Evolutionary conservation across 2,113 vertebrate genomes (phyloP).

Genomic region (Sylvietta virens): DNA sequence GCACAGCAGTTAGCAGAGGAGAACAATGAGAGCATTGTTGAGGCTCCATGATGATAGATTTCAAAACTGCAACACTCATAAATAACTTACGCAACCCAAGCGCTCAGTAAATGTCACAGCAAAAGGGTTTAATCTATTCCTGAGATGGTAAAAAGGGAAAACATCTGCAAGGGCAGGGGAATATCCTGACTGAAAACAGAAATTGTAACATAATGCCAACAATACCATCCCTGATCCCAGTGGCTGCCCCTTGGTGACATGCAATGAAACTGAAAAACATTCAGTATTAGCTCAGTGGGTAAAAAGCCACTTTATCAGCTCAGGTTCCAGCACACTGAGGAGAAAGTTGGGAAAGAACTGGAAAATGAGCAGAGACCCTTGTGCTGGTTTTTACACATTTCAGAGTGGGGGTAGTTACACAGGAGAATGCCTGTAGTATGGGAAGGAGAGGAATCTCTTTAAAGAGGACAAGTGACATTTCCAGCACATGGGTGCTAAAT

Average conservation of each 20-base stretch:
- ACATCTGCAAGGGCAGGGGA: background rate
- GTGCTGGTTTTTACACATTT: background rate
- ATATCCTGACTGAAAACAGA: background rate
- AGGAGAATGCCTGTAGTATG: rapidly evolving
- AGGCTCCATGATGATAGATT: background rate
- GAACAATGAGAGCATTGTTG: constrained; percentile 16
- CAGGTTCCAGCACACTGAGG: background rate
- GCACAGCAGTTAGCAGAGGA: background rate
- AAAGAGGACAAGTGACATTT: background rate
- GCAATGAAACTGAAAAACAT: background rate
- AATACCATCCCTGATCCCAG: background rate
- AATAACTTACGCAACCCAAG: background rate
- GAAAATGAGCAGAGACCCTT: background rate
- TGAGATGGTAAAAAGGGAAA: background rate
- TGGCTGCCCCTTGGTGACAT: background rate
- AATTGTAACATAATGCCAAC: background rate
- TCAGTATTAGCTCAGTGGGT: background rate
- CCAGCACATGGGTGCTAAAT: background rate
- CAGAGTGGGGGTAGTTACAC: background rate
- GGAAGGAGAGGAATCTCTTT: background rate
- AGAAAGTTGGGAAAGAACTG: background rate
- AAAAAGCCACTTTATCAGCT: background rate
- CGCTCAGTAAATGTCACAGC: background rate
- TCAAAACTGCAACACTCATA: background rate
- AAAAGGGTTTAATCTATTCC: background rate